Base-by-base conservation (phyloP, 2,888 invertebrate species). In the Listrodromus nycthemerus region DNA sequence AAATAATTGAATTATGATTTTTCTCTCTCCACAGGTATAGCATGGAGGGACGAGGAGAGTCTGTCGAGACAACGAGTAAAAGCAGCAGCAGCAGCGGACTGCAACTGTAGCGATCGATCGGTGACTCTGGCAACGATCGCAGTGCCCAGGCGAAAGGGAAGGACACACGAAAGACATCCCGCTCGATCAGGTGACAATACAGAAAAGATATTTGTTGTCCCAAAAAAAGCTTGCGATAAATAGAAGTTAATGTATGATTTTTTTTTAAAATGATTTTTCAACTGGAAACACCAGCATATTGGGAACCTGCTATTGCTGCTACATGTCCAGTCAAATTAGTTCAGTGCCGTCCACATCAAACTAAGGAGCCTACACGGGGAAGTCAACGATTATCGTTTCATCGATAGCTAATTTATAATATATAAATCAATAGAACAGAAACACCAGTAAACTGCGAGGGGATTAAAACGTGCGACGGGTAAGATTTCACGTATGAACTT, bases 281-380 rank as follows among this genome's bases (percentile, higher is more conserved):
- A 52, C 76, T 71, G 91, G 91, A 86, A 88, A 88, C 73, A 87
- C 87, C 76, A 89, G 88, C 82, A 83, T 89, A 81, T 88, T 89
- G 85, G 87, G 88, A 85, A 88, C 90, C 74, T 90, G 88, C 85
- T 91, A 90, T 84, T 90, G 89, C 88, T 91, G 91, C 86, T 91
- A 89, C 86, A 91, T 91, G 91, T 91, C 90, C 89, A 90, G 88
- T 89, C 90, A 89, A 86, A 89, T 90, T 87, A 90, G 90, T 89
- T 89, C 90, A 91, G 91, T 90, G 90, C 93, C 93, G 92, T 93
- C 93, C 92, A 92, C 89, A 86, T 91, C 90, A 84, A 87, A 89
- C 89, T 91, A 86, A 89, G 70, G 78, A 83, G 82, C 82, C 86
- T 86, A 87, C 86, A 84, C 84, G 78, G 87, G 85, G 77, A 86